These are phyloP conservation scores for Zoanthus solanderi DNA, from an alignment of 92 coral and sea anemone genomes.

Conservation along the genomic window DNA sequence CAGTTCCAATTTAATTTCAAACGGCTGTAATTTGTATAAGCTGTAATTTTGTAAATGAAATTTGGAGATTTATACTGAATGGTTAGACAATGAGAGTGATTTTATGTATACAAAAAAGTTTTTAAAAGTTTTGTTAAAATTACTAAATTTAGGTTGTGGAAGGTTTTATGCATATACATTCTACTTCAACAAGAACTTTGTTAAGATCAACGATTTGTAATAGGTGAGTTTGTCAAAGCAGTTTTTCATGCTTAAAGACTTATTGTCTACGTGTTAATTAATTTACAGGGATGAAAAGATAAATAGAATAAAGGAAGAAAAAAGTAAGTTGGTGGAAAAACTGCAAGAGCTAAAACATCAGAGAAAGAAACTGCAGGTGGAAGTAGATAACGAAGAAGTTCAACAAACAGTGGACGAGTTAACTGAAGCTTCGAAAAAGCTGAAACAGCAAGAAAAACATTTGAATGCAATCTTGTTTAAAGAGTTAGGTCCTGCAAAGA, in stretches of 20 bases:
- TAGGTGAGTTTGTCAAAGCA: not conserved
- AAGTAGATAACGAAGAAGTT: constrained; percentile 74
- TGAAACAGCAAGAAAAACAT: constrained; percentile 51
- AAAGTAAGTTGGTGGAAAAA: constrained; percentile 41
- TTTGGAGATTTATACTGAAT: too few species aligned
- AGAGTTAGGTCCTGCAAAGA: constrained; percentile 44
- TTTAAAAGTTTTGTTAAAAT: too few species aligned
- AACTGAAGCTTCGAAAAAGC: constrained; percentile 45
- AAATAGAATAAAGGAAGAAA: constrained; percentile 42
- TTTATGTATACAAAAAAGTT: too few species aligned
- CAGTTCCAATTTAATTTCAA: too few species aligned
- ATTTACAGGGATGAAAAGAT: not conserved
- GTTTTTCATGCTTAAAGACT: not conserved
- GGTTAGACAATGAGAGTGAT: too few species aligned
- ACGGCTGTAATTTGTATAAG: too few species aligned
- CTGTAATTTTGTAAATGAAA: too few species aligned
- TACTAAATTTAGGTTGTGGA: too few species aligned
- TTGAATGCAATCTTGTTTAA: constrained; percentile 56
- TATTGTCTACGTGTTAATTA: not conserved
- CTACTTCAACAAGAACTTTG: too few species aligned
- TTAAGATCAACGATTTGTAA: too few species aligned
- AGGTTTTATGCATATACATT: too few species aligned
- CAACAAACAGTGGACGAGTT: constrained; percentile 57
- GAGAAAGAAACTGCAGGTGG: constrained; percentile 59
- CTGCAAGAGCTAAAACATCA: constrained; percentile 64